A percentile compares a stretch with the other conserved stretches of the same genome.
phyloP scores from a whole-genome alignment of 2,888 invertebrate genomes.

The Bellardia bayeri region DNA sequence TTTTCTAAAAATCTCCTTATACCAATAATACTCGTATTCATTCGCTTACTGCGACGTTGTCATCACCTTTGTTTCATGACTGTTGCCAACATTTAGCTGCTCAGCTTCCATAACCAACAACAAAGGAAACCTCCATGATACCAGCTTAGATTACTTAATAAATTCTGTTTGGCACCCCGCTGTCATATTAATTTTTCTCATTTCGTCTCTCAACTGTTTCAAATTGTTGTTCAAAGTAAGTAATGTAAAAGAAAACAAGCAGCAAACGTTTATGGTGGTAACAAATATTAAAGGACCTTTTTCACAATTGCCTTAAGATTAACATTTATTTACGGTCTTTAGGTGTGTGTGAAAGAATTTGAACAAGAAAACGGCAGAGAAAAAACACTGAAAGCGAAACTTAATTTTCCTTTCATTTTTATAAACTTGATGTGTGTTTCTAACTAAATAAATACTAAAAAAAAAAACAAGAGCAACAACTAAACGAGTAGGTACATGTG shows the following conservation, averaged over 20 bases:
- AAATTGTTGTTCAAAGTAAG: constrained; percentile 14
- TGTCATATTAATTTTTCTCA: constrained; percentile 70
- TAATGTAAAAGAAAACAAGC: background rate
- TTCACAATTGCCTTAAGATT: constrained; percentile 61
- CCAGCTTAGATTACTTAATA: constrained; percentile 61
- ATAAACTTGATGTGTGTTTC: constrained; percentile 47
- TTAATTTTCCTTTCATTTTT: constrained; percentile 67
- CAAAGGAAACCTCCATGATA: constrained; percentile 41
- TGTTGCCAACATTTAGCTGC: constrained; percentile 20
- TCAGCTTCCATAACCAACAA: constrained; percentile 35
- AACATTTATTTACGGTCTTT: constrained; percentile 54
- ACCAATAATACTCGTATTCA: no score
- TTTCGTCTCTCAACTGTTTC: constrained; percentile 44
- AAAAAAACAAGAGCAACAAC: constrained; percentile 14
- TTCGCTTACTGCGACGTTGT: background rate
- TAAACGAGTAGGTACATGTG: background rate
- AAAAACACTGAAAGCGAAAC: constrained; percentile 56
- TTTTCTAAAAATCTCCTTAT: constrained; percentile 36
- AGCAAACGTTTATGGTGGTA: constrained; percentile 28
- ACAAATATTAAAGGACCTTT: constrained; percentile 56
- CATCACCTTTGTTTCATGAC: constrained; percentile 17
- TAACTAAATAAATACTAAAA: constrained; percentile 1
- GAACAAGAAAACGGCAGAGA: background rate
- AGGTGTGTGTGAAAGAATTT: constrained; percentile 38
- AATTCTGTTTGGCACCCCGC: constrained; percentile 70